phyloP scores from a whole-genome alignment of 2,113 vertebrate species.

The Malurus elegans region DNA sequence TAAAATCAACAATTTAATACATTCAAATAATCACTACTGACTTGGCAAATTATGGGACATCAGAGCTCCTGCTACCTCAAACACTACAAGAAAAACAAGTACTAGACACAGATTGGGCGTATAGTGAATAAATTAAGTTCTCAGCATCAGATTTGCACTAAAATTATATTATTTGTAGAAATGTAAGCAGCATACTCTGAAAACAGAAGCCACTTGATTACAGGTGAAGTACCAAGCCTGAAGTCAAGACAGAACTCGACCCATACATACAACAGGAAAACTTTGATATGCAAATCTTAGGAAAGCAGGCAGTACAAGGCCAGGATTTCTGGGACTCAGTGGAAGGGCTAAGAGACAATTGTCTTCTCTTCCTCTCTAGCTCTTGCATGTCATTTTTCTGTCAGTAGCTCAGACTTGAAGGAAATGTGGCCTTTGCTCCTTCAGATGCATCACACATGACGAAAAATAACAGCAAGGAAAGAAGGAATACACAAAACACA shows the following conservation, averaged over 20 bases:
- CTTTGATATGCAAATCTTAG: background rate
- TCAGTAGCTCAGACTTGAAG: background rate
- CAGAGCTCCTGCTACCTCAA: background rate
- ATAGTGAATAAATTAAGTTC: background rate
- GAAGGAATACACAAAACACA: background rate
- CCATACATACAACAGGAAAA: background rate
- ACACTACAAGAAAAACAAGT: background rate
- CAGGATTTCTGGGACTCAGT: background rate
- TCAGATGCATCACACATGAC: background rate
- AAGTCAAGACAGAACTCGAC: rapidly evolving
- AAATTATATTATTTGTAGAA: background rate
- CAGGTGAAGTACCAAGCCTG: background rate
- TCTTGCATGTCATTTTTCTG: background rate
- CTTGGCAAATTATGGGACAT: background rate
- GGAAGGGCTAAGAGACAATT: background rate
- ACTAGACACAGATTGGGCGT: background rate
- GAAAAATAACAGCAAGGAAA: background rate
- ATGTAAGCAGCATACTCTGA: background rate
- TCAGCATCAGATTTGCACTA: background rate
- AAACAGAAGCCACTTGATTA: background rate
- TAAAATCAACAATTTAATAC: background rate
- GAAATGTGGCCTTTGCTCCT: background rate
- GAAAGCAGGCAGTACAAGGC: background rate
- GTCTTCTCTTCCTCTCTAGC: background rate
- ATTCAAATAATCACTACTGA: background rate